These are phyloP conservation scores for Drosophila mettleri DNA, from an alignment of 2,888 invertebrate species.

Conservation along the genomic window DNA sequence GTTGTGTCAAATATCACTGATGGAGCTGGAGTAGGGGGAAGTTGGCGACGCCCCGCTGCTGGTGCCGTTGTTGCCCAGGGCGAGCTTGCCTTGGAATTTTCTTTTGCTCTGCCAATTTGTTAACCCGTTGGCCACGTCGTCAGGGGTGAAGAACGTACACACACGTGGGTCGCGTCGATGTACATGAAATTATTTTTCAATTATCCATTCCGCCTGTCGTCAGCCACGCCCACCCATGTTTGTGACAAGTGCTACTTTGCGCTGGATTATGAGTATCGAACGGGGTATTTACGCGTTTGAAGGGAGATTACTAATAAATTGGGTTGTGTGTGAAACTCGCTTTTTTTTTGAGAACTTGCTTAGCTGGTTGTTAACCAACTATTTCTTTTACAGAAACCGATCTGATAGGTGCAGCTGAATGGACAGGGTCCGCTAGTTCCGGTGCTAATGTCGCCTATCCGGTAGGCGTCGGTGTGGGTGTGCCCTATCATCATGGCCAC, in stretches of 20 bases:
- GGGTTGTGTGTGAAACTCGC: conserved; percentile 11
- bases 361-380: conserved; percentile 7
- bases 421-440: conserved; percentile 87
- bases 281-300: neutral
- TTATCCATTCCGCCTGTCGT: conserved; percentile 57
- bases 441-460: conserved; percentile 52
- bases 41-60: conserved; percentile 11
- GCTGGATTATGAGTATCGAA: neutral
- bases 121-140: conserved; percentile 33
- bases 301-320: conserved; percentile 18
- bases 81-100: conserved; percentile 45
- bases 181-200: conserved; percentile 81
- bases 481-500: conserved; percentile 63
- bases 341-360: neutral
- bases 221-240: conserved; percentile 57
- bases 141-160: neutral
- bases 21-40: neutral
- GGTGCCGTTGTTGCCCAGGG: conserved; percentile 22
- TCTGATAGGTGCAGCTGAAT: conserved; percentile 88
- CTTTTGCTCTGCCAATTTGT: conserved; percentile 47
- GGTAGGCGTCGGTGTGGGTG: conserved; percentile 43
- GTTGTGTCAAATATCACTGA: conserved; percentile 43
- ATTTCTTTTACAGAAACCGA: conserved; percentile 86
- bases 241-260: conserved; percentile 54
- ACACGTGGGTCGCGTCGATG: conserved; percentile 34